Base-by-base conservation (phyloP, 2,113 vertebrate species). In the Anarrhichthys ocellatus region DNA sequence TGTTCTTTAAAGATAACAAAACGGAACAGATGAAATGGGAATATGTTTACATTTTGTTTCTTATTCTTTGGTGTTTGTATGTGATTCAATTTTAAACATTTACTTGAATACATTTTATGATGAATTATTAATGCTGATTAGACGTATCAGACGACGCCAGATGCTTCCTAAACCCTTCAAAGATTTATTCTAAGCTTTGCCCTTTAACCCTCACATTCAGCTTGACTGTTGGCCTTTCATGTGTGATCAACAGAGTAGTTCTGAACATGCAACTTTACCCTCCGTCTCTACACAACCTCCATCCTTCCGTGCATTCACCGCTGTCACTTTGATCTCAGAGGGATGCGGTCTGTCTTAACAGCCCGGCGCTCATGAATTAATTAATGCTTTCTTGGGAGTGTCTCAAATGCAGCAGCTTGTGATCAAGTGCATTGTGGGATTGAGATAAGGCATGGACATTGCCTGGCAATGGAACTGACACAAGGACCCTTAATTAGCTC, bases 371-470 rank as follows among this genome's bases (percentile, higher is more conserved):
- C 83, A 78, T 90, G 75, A 89, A 93, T 92, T 87, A 90, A 94
- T 94, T 87, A 93, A 91, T 81, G 59, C 44, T 67, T 87, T 82
- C 77, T 85, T 88, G 82, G 87, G 83, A 80, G 78, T 4, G 44
- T 91, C 87, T 94, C 80, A 88, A 81, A 90, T 79, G 81, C 82
- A 83, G 84, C 85, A 87, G 89, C 92, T 91, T 91, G 87, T 92
- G 92, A 95, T 95, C 92, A 90, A 90, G 87, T 88, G 89, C 87
- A 92, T 93, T 92, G 92, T 91, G 90, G 88, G 90, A 82, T 69
- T 67, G 86, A 92, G 93, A 95, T 95, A 94, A 93, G 92, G 86
- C 61, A 50, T 40, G 78, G 85, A 93, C 92, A 90, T 85, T 63
- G 80, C 81, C 73, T 92, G 92, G 90, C 91, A 91, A 90, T 83